Base-by-base conservation (phyloP, 2,113 vertebrate genomes). In the Cottus gobio region DNA sequence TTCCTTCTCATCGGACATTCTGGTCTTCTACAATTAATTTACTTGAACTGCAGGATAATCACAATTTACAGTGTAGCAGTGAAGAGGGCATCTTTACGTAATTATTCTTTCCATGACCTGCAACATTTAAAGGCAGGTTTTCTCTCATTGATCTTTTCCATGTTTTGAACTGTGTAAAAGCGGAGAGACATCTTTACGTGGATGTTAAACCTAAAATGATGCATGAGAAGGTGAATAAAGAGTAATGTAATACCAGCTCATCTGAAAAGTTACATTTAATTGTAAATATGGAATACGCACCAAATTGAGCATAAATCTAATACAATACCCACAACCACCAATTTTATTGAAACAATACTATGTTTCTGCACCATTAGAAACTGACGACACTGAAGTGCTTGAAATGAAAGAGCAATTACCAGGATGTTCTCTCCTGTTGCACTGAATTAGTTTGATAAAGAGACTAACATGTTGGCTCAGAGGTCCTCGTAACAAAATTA, bases 21-120 rank as follows among this genome's bases (percentile, higher is more conserved):
- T 65, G 37, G 22, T 63, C 56, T 54, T 84, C n/a, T 79, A 73
- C 82, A 79, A 79, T 79, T 82, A 39, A 85, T 89, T 87, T 67
- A 26, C 57, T 74, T 75, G 54, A 73, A 70, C 54, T 65, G 79
- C 65, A 58, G 65, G 20, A 68, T 72, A 68, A 70, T 81, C 62
- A 46, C 28, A 46, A 37, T 81, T 77, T 76, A 79, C 26, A 57
- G 31, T 75, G 31, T 16, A 68, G 70, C 61, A 66, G 46, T 46
- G 46, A 68, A 36, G 31, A 87, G 69, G 69, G 65, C 18, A 60
- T 46, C 13, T 65, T 44, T 18, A 50, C 42, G 52, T 54, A 57
- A 28, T 84, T 73, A 79, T 77, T 81, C 48, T 65, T 72, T 22
- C 63, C 6, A 0, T 84, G 82, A 84, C 75, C 75, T 84, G 50